Conservation (phyloP, 2,888 invertebrate genomes). For the Eugnorisma glareosa region DNA sequence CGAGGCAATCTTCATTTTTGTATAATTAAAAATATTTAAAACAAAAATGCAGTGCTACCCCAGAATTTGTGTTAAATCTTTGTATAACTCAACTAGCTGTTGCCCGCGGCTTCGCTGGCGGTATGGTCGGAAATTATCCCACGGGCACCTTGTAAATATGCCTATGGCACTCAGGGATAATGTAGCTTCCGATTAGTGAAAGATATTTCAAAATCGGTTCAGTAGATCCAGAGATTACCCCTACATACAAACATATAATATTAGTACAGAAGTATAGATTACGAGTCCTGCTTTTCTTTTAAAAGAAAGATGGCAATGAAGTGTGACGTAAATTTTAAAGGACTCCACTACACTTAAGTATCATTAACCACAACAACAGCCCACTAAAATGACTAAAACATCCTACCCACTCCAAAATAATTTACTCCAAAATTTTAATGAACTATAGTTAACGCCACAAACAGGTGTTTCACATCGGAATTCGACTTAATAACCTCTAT, state of each 20-base stretch:
- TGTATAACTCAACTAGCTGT: too few species aligned
- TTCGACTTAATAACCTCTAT: constrained; percentile 72
- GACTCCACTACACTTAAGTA: background rate
- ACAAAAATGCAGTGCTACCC: background rate
- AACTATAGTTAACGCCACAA: constrained; percentile 47
- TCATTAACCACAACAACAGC: constrained; percentile 4
- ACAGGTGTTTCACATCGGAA: constrained; percentile 67
- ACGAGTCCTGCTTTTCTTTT: too few species aligned
- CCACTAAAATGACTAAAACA: constrained; percentile 2
- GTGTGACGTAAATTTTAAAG: background rate
- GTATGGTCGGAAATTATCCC: too few species aligned
- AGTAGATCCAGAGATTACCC: too few species aligned
- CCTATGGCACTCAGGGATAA: too few species aligned
- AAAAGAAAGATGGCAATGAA: background rate
- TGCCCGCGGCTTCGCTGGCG: too few species aligned
- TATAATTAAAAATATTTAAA: too few species aligned
- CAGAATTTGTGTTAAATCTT: background rate
- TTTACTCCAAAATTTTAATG: constrained; percentile 61
- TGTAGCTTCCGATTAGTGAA: too few species aligned
- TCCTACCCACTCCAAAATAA: constrained; percentile 28
- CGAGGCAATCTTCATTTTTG: background rate
- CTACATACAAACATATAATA: too few species aligned
- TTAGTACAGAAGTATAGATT: too few species aligned
- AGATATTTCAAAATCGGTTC: too few species aligned
- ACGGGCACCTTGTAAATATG: too few species aligned